Conservation (phyloP, 2,797 vertebrate genomes). For the Chaenodraco wilsoni region DNA sequence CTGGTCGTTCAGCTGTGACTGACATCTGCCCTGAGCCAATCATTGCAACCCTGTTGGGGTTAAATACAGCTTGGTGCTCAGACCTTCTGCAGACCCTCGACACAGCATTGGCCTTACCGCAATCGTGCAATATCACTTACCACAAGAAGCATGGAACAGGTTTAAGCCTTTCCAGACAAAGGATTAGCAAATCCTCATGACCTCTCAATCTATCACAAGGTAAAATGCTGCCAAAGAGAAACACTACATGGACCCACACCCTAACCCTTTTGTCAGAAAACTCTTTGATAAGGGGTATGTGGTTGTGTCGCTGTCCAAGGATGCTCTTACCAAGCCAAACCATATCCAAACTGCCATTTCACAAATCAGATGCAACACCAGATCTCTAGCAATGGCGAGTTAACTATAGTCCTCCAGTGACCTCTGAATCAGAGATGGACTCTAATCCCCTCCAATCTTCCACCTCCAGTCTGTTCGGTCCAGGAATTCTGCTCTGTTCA, state of each 20-base stretch:
- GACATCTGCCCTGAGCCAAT: too few species aligned
- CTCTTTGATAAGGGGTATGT: not conserved
- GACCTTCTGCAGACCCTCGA: too few species aligned
- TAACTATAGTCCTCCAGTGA: constrained; percentile 48
- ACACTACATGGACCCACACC: too few species aligned
- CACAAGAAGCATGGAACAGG: too few species aligned
- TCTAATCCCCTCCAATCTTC: constrained; percentile 43
- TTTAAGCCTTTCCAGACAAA: not conserved
- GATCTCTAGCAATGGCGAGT: constrained; percentile 30
- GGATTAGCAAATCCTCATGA: not conserved
- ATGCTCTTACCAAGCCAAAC: constrained; percentile 1
- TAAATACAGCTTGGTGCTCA: too few species aligned
- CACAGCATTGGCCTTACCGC: too few species aligned
- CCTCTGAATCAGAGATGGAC: constrained; percentile 52
- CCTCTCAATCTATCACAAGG: constrained; percentile 7
- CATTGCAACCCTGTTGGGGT: too few species aligned
- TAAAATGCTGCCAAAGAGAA: constrained; percentile 6
- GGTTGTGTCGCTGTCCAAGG: not conserved
- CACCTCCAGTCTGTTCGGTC: constrained; percentile 34
- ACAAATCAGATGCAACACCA: constrained; percentile 32
- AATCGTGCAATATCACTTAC: too few species aligned
- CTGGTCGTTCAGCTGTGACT: too few species aligned
- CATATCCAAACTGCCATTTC: constrained; percentile 42
- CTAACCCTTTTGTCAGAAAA: constrained; percentile 1
- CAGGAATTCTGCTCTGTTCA: constrained; percentile 34